Percentiles rank a stretch among this genome's conserved stretches.
Conservation (phyloP, 2,113 vertebrate genomes). For the Scomber scombrus region DNA sequence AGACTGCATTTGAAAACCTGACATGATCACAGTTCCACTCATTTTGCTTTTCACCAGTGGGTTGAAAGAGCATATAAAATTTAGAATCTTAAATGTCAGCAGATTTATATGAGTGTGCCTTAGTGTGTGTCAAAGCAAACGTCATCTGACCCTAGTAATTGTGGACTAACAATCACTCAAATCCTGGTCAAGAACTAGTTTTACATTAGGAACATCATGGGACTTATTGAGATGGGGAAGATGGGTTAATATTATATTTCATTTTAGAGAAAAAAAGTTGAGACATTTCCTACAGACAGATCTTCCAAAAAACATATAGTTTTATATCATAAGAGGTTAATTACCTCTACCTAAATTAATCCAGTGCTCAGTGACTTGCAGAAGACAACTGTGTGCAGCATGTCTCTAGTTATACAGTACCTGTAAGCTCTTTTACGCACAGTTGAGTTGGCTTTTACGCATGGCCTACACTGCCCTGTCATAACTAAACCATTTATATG, state of each 20-base stretch:
- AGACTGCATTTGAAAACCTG: neutral
- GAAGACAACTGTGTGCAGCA: neutral
- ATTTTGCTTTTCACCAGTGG: neutral
- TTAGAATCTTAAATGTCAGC: neutral
- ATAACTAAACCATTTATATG: too few species aligned
- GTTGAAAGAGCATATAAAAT: neutral
- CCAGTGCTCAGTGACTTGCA: neutral
- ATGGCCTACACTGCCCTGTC: too few species aligned
- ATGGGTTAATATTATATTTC: too few species aligned
- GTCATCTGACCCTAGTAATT: neutral
- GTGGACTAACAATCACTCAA: neutral
- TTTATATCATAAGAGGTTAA: neutral
- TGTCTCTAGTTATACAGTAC: neutral
- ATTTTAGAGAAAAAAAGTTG: neutral
- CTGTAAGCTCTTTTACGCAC: too few species aligned
- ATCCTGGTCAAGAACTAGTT: neutral
- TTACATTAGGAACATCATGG: neutral
- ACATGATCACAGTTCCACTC: neutral
- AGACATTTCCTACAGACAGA: neutral
- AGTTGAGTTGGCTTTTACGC: too few species aligned
- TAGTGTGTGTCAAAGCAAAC: neutral
- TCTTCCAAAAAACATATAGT: neutral
- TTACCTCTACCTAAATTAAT: neutral
- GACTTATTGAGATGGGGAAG: too few species aligned
- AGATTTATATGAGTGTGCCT: neutral